Conservation (phyloP, 1,140 invertebrate species). For the Glomeris maerens region DNA sequence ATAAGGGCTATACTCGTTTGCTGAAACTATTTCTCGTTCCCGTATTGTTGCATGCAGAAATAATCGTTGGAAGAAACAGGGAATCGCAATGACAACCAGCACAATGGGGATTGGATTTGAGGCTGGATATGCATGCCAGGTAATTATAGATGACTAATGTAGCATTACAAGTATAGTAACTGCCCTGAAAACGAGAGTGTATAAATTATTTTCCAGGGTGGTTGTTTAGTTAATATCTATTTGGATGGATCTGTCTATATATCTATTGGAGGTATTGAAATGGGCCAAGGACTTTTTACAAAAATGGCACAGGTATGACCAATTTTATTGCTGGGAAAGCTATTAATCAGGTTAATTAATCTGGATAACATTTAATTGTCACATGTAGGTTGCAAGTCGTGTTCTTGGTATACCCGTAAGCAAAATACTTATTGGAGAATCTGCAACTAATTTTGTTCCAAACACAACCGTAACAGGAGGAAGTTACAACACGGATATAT, state of each 20-base stretch:
- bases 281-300: conserved; percentile 90
- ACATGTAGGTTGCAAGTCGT: conserved; percentile 37
- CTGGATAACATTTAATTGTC: no score
- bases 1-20: no score
- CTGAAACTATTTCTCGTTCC: no score
- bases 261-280: conserved; percentile 84
- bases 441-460: conserved; percentile 81
- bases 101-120: conserved; percentile 83
- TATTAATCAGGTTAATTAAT: no score
- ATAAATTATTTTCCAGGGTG: conserved; percentile 41
- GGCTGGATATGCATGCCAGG: conserved; percentile 66
- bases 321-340: no score
- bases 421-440: conserved; percentile 76
- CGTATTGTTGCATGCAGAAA: conserved; percentile 4
- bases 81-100: conserved; percentile 69
- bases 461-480: no score
- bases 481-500: no score
- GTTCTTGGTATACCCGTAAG: conserved; percentile 53
- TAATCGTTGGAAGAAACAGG: conserved; percentile 54
- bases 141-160: no score
- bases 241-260: conserved; percentile 80
- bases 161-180: not conserved
- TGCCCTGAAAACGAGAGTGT: not conserved
- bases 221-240: conserved; percentile 77
- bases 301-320: conserved; percentile 85